Percentiles rank a stretch among this genome's conserved stretches.
Evolutionary conservation across 2,797 vertebrate genomes (phyloP).

Genomic region (Oophaga sylvatica): DNA sequence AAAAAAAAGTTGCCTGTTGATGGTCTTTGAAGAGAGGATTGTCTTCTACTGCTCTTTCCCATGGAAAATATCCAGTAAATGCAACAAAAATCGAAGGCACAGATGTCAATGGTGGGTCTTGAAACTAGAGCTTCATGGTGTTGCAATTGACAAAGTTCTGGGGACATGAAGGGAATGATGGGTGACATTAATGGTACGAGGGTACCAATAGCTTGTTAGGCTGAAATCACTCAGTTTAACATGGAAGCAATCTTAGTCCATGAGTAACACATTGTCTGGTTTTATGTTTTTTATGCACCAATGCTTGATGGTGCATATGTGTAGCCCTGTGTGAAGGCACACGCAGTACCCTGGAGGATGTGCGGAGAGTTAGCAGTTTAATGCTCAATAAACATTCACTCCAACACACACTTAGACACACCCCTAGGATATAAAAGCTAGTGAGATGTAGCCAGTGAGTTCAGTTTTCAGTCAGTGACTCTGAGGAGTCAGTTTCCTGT

Average conservation of each 20-base stretch:
- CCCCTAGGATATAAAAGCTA: no score
- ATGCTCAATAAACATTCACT: no score
- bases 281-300: no score
- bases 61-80: slow-evolving; percentile 34
- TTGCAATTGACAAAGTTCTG: neutral
- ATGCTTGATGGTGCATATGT: no score
- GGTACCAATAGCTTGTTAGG: neutral
- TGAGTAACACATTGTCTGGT: slow-evolving; percentile 18
- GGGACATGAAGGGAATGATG: slow-evolving; percentile 23
- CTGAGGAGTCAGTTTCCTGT: no score
- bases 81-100: slow-evolving; percentile 21
- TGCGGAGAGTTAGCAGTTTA: no score
- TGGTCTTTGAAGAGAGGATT: neutral
- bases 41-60: neutral
- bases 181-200: slow-evolving; percentile 11
- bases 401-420: no score
- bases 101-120: slow-evolving; percentile 12
- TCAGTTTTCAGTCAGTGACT: no score
- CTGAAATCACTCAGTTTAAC: slow-evolving; percentile 35
- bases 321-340: no score
- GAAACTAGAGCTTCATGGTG: neutral
- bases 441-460: no score
- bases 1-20: neutral
- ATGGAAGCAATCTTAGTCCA: slow-evolving; percentile 11
- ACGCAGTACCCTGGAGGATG: no score